Percentiles rank a stretch among this genome's conserved stretches.
phyloP scores from a whole-genome alignment of 2,888 invertebrate species.

The Eurois occulta region DNA sequence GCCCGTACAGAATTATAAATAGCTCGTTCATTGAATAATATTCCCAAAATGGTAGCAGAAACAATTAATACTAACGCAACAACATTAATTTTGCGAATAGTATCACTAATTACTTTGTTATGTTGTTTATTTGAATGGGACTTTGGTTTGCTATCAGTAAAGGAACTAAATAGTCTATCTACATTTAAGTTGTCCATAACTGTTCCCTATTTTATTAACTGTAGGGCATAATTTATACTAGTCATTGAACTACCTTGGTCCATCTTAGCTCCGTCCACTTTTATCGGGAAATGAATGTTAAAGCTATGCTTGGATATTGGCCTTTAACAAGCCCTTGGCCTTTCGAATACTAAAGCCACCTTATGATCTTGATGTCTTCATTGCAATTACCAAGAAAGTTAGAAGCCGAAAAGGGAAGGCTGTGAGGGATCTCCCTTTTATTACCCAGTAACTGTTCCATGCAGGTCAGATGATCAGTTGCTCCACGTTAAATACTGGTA shows the following conservation, averaged over 20 bases:
- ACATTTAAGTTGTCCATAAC: not conserved
- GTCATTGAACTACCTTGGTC: not conserved
- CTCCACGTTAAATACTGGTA: not conserved
- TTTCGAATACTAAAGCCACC: not conserved
- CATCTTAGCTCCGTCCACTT: not conserved
- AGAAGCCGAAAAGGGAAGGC: not conserved
- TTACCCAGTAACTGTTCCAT: not conserved
- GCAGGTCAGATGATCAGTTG: not conserved
- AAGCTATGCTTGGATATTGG: no score
- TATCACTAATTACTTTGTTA: conserved; percentile 39
- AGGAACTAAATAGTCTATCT: conserved; percentile 9
- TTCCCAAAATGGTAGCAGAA: conserved; percentile 16
- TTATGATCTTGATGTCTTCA: not conserved
- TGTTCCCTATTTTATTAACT: not conserved
- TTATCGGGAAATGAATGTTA: no score
- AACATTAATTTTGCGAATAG: conserved; percentile 43
- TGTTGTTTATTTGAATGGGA: conserved; percentile 46
- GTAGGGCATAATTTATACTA: no score
- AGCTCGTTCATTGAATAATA: conserved; percentile 35
- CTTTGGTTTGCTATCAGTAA: conserved; percentile 20
- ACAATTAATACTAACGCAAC: conserved; percentile 23
- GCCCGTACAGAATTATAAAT: conserved; percentile 53
- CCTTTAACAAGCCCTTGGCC: not conserved
- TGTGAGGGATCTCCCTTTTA: no score
- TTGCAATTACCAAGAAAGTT: not conserved